Evolutionary conservation across 1,140 invertebrate genomes (phyloP).

Genomic region (Philotrypesis tridentata): DNA sequence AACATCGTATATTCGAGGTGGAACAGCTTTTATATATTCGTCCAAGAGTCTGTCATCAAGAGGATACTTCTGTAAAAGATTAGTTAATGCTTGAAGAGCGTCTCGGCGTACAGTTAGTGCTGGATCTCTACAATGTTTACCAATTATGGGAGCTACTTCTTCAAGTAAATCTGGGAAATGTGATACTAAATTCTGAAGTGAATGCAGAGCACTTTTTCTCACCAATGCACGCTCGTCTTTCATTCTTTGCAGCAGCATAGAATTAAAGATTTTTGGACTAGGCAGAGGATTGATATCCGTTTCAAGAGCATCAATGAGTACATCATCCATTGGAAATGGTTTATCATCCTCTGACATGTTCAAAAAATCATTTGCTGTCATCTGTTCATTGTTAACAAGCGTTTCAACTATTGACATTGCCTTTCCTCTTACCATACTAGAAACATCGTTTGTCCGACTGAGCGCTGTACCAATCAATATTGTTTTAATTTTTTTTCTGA

Average conservation of each 20-base stretch:
- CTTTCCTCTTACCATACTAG: conserved; percentile 76
- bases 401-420: conserved; percentile 74
- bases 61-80: conserved; percentile 73
- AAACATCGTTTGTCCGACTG: conserved; percentile 74
- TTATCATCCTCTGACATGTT: conserved; percentile 56
- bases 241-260: conserved; percentile 73
- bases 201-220: conserved; percentile 75
- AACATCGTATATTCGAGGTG: conserved; percentile 77
- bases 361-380: conserved; percentile 72
- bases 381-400: conserved; percentile 59
- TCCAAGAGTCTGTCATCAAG: conserved; percentile 67
- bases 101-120: conserved; percentile 76
- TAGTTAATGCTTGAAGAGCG: conserved; percentile 74
- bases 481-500: conserved; percentile 62
- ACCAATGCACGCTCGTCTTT: conserved; percentile 77
- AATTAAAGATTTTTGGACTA: conserved; percentile 61
- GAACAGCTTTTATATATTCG: conserved; percentile 73
- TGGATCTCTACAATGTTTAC: conserved; percentile 75
- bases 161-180: conserved; percentile 52
- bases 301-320: conserved; percentile 55
- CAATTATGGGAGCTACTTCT: conserved; percentile 63
- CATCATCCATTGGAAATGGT: conserved; percentile 52
- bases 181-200: conserved; percentile 64
- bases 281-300: conserved; percentile 63
- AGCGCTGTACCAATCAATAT: conserved; percentile 74